Conservation (phyloP, 2,797 vertebrate genomes). For the Cichlasoma orientale region DNA sequence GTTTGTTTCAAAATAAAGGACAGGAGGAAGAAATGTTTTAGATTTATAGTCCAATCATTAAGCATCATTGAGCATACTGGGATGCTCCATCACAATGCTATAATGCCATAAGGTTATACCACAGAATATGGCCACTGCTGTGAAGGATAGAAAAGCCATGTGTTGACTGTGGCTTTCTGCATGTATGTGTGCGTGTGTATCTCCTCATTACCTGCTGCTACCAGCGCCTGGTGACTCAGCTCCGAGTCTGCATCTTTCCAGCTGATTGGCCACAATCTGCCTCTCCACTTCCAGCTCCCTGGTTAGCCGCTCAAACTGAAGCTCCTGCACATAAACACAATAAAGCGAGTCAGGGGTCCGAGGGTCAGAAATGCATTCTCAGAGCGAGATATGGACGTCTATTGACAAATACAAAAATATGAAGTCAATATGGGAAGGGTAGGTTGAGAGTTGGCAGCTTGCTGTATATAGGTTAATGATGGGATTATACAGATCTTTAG, state of each 20-base stretch:
- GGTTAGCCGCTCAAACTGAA: conserved; percentile 99
- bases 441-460: conserved; percentile 35
- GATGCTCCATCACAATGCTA: conserved; percentile 47
- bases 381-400: conserved; percentile 8
- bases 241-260: conserved; percentile 98
- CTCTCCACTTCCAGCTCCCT: conserved; percentile 99
- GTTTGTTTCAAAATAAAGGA: not conserved
- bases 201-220: conserved; percentile 93
- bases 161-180: conserved; percentile 46
- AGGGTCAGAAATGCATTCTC: conserved; percentile 26
- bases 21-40: not conserved
- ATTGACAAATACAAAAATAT: conserved; percentile 46
- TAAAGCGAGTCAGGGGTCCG: conserved; percentile 33
- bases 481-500: conserved; percentile 18
- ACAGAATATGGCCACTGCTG: conserved; percentile 62
- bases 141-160: conserved; percentile 67
- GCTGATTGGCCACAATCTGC: conserved; percentile 99
- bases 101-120: conserved; percentile 69
- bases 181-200: conserved; percentile 16
- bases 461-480: conserved; percentile 37
- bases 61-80: conserved; percentile 12
- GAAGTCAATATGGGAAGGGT: conserved; percentile 10
- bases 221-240: conserved; percentile 94
- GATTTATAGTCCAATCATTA: conserved; percentile 31
- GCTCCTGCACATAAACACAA: conserved; percentile 86